Evolutionary conservation across 2,113 vertebrate species (phyloP).

Genomic region (Suricata suricatta): DNA sequence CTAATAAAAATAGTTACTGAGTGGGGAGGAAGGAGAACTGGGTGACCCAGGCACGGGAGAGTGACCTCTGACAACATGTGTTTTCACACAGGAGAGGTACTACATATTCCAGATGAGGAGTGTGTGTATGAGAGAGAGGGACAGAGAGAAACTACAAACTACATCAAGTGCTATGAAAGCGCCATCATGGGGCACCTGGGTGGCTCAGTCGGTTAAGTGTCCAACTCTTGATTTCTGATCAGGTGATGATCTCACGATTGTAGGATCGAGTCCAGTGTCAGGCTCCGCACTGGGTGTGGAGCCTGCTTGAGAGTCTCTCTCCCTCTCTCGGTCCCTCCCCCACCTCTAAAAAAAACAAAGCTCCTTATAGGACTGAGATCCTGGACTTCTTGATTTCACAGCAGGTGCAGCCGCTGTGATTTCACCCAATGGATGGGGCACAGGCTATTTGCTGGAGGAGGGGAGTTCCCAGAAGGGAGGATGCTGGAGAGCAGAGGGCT

Average conservation of each 20-base stretch:
- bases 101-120: neutral
- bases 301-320: too few relatives aligned
- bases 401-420: neutral
- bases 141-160: neutral
- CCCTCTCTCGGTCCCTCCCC: too few relatives aligned
- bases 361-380: too few relatives aligned
- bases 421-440: too few relatives aligned
- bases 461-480: neutral
- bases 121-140: neutral
- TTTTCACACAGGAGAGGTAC: neutral
- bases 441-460: neutral
- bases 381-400: too few relatives aligned
- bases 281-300: too few relatives aligned
- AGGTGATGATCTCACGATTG: too few relatives aligned
- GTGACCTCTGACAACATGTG: neutral
- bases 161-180: neutral
- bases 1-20: conserved; percentile 22
- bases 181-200: too few relatives aligned
- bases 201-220: too few relatives aligned
- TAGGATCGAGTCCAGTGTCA: too few relatives aligned
- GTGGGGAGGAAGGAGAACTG: neutral
- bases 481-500: neutral
- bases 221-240: too few relatives aligned
- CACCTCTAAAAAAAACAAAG: too few relatives aligned
- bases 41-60: neutral